phyloP scores from a whole-genome alignment of 2,113 vertebrate species.

The Ophthalmolycus amberensis region DNA sequence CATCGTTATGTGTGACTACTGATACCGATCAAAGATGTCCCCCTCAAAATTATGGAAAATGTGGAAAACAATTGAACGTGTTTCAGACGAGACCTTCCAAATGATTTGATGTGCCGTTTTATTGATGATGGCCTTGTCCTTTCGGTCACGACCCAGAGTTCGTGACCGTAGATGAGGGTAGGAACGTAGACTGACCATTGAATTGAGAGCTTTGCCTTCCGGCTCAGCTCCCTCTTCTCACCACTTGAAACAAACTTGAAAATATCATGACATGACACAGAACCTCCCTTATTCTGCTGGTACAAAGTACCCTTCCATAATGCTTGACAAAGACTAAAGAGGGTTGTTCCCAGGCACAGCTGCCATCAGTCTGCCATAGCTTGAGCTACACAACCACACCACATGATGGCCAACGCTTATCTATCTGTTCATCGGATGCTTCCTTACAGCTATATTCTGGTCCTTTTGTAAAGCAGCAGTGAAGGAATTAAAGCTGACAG shows the following conservation, averaged over 20 bases:
- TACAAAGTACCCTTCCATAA: background rate
- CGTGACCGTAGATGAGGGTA: too few relatives aligned
- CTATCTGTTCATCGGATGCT: slow-evolving; percentile 47
- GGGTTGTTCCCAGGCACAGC: background rate
- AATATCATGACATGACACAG: background rate
- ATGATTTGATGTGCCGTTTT: background rate
- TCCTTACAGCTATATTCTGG: slow-evolving; percentile 43
- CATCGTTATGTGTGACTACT: background rate
- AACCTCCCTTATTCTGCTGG: background rate
- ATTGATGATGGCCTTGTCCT: too few relatives aligned
- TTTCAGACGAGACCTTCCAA: background rate
- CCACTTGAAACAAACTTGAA: background rate
- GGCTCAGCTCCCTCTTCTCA: too few relatives aligned
- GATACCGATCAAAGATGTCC: background rate
- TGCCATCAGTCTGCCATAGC: background rate
- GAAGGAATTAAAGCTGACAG: slow-evolving; percentile 39
- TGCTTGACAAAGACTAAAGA: background rate
- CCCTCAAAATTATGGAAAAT: background rate
- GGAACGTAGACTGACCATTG: too few relatives aligned
- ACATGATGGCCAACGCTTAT: slow-evolving; percentile 36
- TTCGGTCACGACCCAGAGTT: too few relatives aligned
- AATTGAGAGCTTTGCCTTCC: too few relatives aligned
- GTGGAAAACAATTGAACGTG: background rate
- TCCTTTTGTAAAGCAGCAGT: slow-evolving; percentile 30
- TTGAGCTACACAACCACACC: background rate